Evolutionary conservation across 2,797 vertebrate genomes (phyloP), one percentile per base, ranked within the genome.

Genomic region (Esox masquinongy): DNA sequence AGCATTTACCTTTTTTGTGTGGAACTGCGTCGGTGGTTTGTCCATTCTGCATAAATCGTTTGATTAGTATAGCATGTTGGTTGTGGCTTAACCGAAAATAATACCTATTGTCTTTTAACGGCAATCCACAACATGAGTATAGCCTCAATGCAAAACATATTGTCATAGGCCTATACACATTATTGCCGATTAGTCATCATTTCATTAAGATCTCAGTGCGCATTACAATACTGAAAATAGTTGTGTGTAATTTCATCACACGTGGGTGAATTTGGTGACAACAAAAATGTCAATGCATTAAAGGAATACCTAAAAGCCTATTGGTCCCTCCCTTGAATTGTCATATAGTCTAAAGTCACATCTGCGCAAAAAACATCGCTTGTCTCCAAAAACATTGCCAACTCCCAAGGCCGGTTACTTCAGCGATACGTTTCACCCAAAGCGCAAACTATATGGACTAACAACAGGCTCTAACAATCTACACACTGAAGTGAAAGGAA

Each of bases 401-500:
- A 50, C 43, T 51, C 68, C 26, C 43, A 70, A 70, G n/a, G 36
- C 49, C 43, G 16, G 24, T 16, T 50, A 47, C 12, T 11, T 29
- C 22, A 16, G 68, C 47, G 47, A 53, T 3, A 29, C 26, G 51
- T 51, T 71, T 51, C 49, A 51, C 11, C 69, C 3, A 71, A 31
- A 53, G 16, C 49, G 15, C 26, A 9, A 0, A 31, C 47, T 71
- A 24, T 51, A 51, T 53, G 70, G 29, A 56, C 50, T 71, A 11
- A 72, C 4, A 71, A 51, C 78, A 67, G 77, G 64, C 68, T 9
- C 68, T 50, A 61, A 73, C 71, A 71, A 71, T 31, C 49, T 53
- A 50, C 24, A 43, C 61, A 47, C 53, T 75, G 68, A 47, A 67
- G 84, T 83, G 78, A 89, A 89, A 91, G 72, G 75, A 88, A 85